Conservation (phyloP, 2,797 vertebrate genomes). For the Mus caroli region DNA sequence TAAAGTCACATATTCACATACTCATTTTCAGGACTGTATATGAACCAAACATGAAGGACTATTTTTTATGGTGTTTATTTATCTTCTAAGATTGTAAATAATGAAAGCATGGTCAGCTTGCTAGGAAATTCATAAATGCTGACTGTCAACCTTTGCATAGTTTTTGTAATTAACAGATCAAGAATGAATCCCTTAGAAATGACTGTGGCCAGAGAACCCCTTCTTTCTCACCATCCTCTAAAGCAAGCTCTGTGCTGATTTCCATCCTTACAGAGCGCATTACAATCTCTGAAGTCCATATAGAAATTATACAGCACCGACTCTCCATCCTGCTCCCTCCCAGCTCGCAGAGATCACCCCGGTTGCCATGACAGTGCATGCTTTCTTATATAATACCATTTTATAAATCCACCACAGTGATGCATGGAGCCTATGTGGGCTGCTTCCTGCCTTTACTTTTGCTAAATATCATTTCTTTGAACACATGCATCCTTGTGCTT, state of each 20-base stretch:
- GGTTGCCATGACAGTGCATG: neutral
- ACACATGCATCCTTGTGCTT: neutral
- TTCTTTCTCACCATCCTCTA: neutral
- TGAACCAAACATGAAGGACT: neutral
- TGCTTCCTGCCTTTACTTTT: conserved; percentile 18
- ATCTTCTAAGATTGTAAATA: neutral
- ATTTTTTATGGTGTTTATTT: neutral
- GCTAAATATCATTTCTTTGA: neutral
- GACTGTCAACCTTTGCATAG: neutral
- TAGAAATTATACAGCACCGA: accelerated
- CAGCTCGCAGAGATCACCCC: neutral
- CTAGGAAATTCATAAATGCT: neutral
- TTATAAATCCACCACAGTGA: neutral
- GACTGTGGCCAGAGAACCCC: neutral
- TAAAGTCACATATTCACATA: neutral
- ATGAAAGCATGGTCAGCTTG: neutral
- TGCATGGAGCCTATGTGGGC: neutral
- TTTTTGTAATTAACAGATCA: neutral
- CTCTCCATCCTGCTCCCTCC: neutral
- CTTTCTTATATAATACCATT: neutral
- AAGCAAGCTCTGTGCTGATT: neutral
- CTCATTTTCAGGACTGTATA: neutral
- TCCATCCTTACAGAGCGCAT: neutral
- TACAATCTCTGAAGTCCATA: neutral
- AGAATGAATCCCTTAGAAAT: neutral